Evolutionary conservation across 37 sponge, comb jelly and placozoan species (phyloP).

Genomic region (Ianthella basta): DNA sequence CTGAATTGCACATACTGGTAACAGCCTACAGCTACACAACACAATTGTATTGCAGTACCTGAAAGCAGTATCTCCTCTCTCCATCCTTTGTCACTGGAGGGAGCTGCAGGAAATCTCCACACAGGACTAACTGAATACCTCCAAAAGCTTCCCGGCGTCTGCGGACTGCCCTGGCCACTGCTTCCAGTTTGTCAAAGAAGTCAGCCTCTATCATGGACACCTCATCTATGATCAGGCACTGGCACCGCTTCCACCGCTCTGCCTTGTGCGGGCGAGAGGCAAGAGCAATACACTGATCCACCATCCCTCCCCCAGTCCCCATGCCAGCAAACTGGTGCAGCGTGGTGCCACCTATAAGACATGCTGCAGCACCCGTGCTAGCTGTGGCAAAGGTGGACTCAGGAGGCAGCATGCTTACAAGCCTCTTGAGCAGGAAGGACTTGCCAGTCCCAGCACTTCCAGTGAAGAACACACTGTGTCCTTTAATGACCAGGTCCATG

Average conservation of each 20-base stretch:
- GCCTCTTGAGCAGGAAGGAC: constrained; percentile 72
- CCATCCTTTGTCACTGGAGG: constrained; percentile 81
- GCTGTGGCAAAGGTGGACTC: constrained; percentile 82
- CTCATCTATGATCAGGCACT: constrained; percentile 83
- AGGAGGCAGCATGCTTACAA: constrained; percentile 81
- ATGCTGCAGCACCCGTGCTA: constrained; percentile 92
- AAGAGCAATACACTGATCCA: constrained; percentile 62
- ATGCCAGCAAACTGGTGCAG: constrained; percentile 92
- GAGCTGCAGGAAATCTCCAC: constrained; percentile 90
- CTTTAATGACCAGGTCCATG: constrained; percentile 68
- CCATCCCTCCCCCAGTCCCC: constrained; percentile 62
- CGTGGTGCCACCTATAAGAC: constrained; percentile 84
- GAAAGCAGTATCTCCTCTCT: constrained; percentile 72
- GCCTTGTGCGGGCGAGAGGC: constrained; percentile 63
- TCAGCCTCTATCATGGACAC: constrained; percentile 90
- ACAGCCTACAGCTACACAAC: no score
- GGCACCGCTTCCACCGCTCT: constrained; percentile 70
- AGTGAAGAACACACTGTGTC: constrained; percentile 89
- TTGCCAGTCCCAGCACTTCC: constrained; percentile 95
- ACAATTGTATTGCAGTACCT: constrained; percentile 46
- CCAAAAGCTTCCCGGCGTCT: constrained; percentile 75
- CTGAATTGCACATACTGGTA: no score
- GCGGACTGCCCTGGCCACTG: constrained; percentile 73
- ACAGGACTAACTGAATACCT: constrained; percentile 87
- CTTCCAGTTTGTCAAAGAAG: constrained; percentile 88